Base-by-base conservation (phyloP, 2,888 invertebrate genomes). In the Escarpia spicata region DNA sequence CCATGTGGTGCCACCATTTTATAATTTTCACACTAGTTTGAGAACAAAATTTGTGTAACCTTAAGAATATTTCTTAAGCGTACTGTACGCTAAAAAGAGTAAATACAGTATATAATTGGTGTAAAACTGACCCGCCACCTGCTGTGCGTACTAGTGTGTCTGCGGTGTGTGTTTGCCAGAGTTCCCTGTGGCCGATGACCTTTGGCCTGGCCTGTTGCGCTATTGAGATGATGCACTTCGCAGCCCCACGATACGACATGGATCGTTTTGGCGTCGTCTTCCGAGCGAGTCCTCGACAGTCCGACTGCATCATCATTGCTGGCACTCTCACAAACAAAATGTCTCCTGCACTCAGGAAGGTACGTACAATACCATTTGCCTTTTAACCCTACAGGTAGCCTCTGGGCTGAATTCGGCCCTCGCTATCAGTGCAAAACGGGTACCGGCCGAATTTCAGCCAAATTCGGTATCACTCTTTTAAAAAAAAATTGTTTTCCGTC, bases 151-250 rank as follows among this genome's bases (percentile, higher is more conserved):
- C 75, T 26, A 75, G 6, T 26, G 6, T 75, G 6, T 75, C 26
- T 26, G 19, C n/a, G 75, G 19, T 75, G 75, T 75, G 75, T n/a
- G 75, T 75, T 75, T 75, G 75, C 2, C 91, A 91, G 97, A 98
- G 98, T 95, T 99, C 99, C 0, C 96, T 99, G 60, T 99, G 99
- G 99, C 99, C 99, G 0, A 97, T 99, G 97, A 99, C 99, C 12
- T 99, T 99, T 97, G 99, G 99, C 93, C 97, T 99, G 95, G 99
- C 99, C 2, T 99, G 99, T 96, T 99, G 99, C 97, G 99, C 99
- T 94, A 99, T 99, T 4, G 99, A 99, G 97, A 99, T 99, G 99
- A 99, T 99, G 99, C 99, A 99, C 97, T 99, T 99, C 93, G 99
- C 99, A 94, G 99, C 99, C 60, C 99, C 99, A 3, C 97, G 99